phyloP scores from a whole-genome alignment of 2,113 vertebrate species.

The Picathartes gymnocephalus region DNA sequence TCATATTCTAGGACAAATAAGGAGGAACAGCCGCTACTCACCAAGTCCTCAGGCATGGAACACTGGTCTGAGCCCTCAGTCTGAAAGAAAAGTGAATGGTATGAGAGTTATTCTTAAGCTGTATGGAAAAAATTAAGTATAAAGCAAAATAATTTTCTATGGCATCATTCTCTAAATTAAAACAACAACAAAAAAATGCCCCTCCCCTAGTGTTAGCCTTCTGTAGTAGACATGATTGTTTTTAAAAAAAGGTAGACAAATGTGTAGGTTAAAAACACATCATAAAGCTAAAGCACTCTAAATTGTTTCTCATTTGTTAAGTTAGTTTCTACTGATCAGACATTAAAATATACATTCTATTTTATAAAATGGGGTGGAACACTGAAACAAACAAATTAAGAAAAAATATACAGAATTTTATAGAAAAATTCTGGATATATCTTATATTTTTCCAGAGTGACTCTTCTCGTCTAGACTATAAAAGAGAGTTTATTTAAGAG shows the following conservation, averaged over 20 bases:
- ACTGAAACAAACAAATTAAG: background rate
- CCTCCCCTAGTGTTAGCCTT: background rate
- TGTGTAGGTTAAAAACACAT: background rate
- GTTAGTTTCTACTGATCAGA: background rate
- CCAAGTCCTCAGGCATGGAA: conserved; percentile 92
- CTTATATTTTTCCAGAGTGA: background rate
- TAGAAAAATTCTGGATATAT: background rate
- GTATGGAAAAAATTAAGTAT: background rate
- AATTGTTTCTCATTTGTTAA: background rate
- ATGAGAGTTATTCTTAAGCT: background rate
- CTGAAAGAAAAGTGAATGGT: conserved; percentile 70
- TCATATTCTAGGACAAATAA: background rate
- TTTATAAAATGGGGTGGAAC: background rate
- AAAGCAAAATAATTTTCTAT: background rate
- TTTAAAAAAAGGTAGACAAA: background rate
- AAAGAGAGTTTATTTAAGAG: background rate
- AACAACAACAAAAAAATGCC: background rate
- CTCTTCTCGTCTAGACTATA: background rate
- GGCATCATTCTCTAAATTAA: background rate
- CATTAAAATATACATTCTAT: background rate
- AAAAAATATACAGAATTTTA: background rate
- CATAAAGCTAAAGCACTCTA: background rate
- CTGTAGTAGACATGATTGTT: background rate
- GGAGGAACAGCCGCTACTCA: conserved; percentile 67
- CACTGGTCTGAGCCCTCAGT: conserved; percentile 88